Conservation (phyloP, 2,113 vertebrate genomes). For the Regulus satrapa region DNA sequence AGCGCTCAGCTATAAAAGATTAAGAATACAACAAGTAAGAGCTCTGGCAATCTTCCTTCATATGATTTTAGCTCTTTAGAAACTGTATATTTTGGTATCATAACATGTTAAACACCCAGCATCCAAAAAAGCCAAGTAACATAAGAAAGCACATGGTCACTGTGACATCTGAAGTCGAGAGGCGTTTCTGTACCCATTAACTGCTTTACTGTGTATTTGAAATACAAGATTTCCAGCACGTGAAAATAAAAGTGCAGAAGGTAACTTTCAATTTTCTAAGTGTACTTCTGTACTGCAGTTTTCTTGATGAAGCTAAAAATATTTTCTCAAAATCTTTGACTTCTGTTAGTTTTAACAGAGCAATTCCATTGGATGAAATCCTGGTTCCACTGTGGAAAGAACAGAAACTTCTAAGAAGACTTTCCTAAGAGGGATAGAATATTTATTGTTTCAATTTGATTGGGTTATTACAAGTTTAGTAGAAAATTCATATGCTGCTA, state of each 20-base stretch:
- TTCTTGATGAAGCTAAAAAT: neutral
- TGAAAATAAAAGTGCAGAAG: neutral
- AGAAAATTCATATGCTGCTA: neutral
- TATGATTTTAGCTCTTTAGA: neutral
- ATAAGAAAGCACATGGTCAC: neutral
- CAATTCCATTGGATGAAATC: neutral
- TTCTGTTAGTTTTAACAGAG: neutral
- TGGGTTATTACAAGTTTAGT: neutral
- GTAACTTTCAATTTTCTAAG: neutral
- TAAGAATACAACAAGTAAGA: neutral
- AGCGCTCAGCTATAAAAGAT: neutral
- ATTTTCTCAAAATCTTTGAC: neutral
- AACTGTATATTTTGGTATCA: neutral
- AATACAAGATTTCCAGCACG: neutral
- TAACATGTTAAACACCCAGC: neutral
- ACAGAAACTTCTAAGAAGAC: neutral
- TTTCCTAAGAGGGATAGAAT: neutral
- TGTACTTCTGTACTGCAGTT: neutral
- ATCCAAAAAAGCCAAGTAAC: neutral
- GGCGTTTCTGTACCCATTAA: neutral
- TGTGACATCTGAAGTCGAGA: neutral
- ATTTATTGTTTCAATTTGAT: neutral
- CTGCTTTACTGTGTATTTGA: neutral
- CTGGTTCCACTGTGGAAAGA: neutral
- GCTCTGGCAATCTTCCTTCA: neutral